Evolutionary conservation across 2,888 invertebrate genomes (phyloP), one percentile per base, ranked within the genome.

Genomic region (Alviniconcha strummeri): DNA sequence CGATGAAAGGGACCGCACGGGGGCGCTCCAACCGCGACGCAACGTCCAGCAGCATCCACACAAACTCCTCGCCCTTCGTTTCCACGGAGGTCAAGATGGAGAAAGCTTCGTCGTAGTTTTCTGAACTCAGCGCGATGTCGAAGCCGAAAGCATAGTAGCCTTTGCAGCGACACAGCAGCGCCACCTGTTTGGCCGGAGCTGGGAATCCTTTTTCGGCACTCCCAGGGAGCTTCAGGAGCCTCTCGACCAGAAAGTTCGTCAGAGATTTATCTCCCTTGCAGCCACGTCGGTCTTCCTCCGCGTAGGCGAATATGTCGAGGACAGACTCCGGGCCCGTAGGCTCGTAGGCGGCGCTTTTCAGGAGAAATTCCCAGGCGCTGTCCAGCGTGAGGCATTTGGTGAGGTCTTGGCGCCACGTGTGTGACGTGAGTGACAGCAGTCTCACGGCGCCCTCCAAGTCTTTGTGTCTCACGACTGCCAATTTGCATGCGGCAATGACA

Each of bases 101-200:
- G 17, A 54, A 74, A 0, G 74, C 74, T 36, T 54, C 55, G 15
- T 74, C 54, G 55, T 54, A 54, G 55, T 54, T 13, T 17, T 36
- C 74, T n/a, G 74, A 54, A n/a, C 55, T 54, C 74, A 74, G 55
- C 15, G 74, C 74, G 55, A 74, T 74, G 55, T 74, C 74, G 55
- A 74, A 74, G 4, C 54, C 74, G 55, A 74, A 74, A 54, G 74
- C 52, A 7, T 74, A 74, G 54, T 15, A 15, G 5, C 74, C 74
- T 55, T 54, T 17, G 13, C 17, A 54, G 54, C 5, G 74, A 17
- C 74, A 74, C 74, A 52, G 55, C 8, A 36, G n/a, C 8, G 36
- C 72, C 7, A 72, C 36, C 13, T 36, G 72, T n/a, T 72, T 19
- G 9, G 72, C 72, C 13, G 36, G 72, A 72, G 11, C 9, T 4